Evolutionary conservation across 1,140 invertebrate genomes (phyloP), one percentile per base, ranked within the genome.

Genomic region (Saccostrea cuccullata): DNA sequence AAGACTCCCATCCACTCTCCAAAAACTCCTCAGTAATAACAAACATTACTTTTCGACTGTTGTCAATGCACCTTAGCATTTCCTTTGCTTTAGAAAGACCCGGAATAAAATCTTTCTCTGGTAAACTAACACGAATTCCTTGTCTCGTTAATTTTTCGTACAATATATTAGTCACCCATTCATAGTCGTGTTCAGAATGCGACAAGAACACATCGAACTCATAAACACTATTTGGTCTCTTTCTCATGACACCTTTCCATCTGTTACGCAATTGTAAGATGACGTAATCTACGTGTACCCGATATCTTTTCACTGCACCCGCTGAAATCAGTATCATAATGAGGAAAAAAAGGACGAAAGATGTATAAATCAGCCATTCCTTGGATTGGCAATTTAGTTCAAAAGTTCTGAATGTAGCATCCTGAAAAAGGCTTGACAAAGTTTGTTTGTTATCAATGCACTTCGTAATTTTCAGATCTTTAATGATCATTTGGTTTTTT

Each of bases 41-140:
- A 60, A 89, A 84, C 15, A 89, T 82, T 30, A 86, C 70, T 70
- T 89, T 86, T 85, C 82, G 86, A 26, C 88, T 89, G 23, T 23
- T 70, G n/a, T 89, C 64, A 30, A 89, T 87, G 60, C 85, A 70
- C 23, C 77, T 26, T 8, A 89, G 5, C n/a, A 89, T 77, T 40
- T 89, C 87, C 30, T 89, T 82, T 5, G 83, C 40, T 36, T 87
- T 89, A 9, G 86, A 36, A 17, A 84, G 30, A 0, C 88, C 88
- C 0, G 86, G 70, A 64, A 89, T 26, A 55, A 89, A 89, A 40
- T 85, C 82, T 77, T 84, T 87, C 5, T 67, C 77, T 15, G 86
- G 60, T 26, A 89, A 11, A n/a, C 86, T 85, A 0, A 85, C n/a
- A 12, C 86, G 23, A 4, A 77, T 30, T 9, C 26, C 11, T 26